Percentiles rank a stretch among this genome's conserved stretches.
Conservation (phyloP, 2,113 vertebrate genomes). For the Malurus melanocephalus region DNA sequence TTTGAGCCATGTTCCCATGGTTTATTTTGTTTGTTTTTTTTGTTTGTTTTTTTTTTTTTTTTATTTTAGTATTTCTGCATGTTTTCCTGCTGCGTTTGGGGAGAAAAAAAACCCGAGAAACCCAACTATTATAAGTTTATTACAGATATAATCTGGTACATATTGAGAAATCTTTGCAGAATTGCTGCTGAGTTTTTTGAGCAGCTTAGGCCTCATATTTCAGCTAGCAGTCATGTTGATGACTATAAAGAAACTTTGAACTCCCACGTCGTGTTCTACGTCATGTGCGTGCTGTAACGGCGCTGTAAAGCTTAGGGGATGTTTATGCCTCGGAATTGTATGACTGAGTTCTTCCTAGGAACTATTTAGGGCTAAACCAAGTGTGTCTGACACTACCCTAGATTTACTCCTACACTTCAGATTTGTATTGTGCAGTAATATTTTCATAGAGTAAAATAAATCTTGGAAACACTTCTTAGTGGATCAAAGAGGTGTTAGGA, state of each 20-base stretch:
- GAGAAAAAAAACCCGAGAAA: rapidly evolving
- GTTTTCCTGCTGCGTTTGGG: not conserved
- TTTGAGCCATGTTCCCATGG: not conserved
- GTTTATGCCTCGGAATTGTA: not conserved
- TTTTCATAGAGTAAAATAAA: not conserved
- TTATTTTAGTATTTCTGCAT: not conserved
- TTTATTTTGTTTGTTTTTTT: too few relatives aligned
- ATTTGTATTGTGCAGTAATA: not conserved
- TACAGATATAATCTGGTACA: not conserved
- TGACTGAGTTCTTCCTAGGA: not conserved
- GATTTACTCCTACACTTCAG: not conserved
- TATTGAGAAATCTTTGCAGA: not conserved
- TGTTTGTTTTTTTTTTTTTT: not conserved
- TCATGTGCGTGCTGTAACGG: rapidly evolving
- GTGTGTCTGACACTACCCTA: not conserved
- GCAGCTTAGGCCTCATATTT: not conserved
- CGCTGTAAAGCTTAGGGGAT: not conserved
- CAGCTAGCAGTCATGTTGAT: not conserved
- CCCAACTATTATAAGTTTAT: rapidly evolving
- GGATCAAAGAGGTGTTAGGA: not conserved
- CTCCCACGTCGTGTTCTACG: not conserved
- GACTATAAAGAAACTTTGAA: not conserved
- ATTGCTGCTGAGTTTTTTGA: not conserved
- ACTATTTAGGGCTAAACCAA: not conserved
- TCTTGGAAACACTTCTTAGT: not conserved